phyloP scores from a whole-genome alignment of 1,140 invertebrate genomes.

The Bombus superbus region DNA sequence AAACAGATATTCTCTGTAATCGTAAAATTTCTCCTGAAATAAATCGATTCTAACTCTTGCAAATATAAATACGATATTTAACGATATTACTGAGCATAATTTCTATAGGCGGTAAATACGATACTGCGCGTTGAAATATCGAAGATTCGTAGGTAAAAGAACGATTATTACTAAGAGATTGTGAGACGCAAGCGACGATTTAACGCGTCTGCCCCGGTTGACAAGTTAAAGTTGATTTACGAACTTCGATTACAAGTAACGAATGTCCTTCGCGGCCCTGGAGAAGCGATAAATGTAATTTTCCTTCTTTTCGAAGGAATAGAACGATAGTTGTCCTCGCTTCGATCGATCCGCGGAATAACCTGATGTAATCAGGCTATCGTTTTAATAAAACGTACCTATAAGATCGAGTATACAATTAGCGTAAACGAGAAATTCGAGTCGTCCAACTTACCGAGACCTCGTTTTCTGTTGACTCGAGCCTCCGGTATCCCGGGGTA shows the following conservation, averaged over 20 bases:
- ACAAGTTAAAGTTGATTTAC: neutral
- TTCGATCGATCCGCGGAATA: neutral
- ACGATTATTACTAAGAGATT: no score
- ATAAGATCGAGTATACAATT: slow-evolving; percentile 27
- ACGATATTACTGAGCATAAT: no score
- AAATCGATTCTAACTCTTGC: no score
- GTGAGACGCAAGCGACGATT: no score
- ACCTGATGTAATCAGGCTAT: slow-evolving; percentile 44
- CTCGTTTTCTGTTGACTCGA: neutral
- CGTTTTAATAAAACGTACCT: slow-evolving; percentile 26
- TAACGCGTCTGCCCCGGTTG: no score
- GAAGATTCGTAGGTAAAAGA: no score
- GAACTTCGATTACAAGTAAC: neutral
- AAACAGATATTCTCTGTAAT: no score
- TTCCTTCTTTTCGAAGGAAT: slow-evolving; percentile 5
- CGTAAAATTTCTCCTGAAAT: no score
- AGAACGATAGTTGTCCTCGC: neutral
- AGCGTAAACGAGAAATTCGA: slow-evolving; percentile 25
- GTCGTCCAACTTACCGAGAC: neutral
- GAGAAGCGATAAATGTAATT: slow-evolving; percentile 37
- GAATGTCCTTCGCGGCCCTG: neutral
- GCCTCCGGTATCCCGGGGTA: slow-evolving; percentile 11
- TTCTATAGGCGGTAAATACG: no score
- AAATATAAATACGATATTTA: no score
- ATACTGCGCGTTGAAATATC: no score